Evolutionary conservation across 2,888 invertebrate species (phyloP).

Genomic region (Rapana venosa): DNA sequence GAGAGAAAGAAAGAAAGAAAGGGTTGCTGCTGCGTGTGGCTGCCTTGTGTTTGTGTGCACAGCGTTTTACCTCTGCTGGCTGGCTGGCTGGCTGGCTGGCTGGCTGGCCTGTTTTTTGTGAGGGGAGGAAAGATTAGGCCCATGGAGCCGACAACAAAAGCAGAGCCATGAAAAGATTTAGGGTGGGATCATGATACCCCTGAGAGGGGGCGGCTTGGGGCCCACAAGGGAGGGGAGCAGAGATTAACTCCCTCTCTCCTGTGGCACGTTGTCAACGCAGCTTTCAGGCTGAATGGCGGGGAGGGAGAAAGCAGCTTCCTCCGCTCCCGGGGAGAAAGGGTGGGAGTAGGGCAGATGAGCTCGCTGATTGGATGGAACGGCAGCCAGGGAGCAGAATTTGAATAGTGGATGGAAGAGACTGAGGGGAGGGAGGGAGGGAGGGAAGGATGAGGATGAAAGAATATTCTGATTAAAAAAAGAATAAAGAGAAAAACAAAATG

Average conservation of each 20-base stretch:
- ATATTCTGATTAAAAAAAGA: too few relatives aligned
- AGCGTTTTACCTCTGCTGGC: constrained; percentile 14
- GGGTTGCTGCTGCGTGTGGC: background rate
- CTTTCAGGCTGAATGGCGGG: background rate
- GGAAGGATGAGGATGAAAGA: background rate
- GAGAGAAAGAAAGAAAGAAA: too few relatives aligned
- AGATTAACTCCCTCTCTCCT: constrained; percentile 17
- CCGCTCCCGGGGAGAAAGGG: background rate
- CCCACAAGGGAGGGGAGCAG: background rate
- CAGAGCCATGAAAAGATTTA: constrained; percentile 34
- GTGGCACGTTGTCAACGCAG: constrained; percentile 2
- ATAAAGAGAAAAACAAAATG: too few relatives aligned
- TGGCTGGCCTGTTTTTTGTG: constrained; percentile 10
- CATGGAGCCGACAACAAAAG: constrained; percentile 24
- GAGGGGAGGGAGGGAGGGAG: background rate
- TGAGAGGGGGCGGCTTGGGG: background rate
- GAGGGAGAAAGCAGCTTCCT: background rate
- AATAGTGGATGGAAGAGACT: too few relatives aligned
- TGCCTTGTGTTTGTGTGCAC: constrained; percentile 10
- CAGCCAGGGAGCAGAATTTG: too few relatives aligned
- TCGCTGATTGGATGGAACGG: background rate
- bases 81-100: background rate
- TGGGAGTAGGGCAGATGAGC: background rate
- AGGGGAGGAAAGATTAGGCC: constrained; percentile 19
- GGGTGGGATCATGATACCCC: constrained; percentile 27